Conservation (phyloP, 2,888 invertebrate genomes). For the Liopterus haemorrhoidalis region DNA sequence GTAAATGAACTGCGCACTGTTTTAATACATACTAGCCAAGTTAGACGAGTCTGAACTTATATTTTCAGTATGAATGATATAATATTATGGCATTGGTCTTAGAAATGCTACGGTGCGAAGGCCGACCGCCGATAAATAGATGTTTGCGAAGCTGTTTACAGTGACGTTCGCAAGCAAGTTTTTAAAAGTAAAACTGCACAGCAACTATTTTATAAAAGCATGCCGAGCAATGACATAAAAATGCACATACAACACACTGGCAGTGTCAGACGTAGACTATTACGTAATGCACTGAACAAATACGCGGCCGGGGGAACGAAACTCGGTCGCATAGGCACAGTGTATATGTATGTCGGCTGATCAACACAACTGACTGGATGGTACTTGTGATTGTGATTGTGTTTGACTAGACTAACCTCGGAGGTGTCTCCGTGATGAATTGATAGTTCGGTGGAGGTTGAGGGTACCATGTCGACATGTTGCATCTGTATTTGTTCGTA, state of each 20-base stretch:
- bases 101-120: constrained; percentile 32
- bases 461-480: constrained; percentile 34
- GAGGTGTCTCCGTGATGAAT: constrained; percentile 39
- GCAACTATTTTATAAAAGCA: no score
- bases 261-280: background rate
- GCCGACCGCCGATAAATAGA: constrained; percentile 30
- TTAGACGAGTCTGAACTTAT: constrained; percentile 7
- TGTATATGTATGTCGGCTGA: constrained; percentile 2
- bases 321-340: background rate
- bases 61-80: no score
- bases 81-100: no score
- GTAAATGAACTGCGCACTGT: no score
- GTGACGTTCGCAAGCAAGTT: no score
- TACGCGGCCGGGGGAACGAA: background rate
- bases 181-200: no score
- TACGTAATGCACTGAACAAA: background rate
- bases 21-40: no score
- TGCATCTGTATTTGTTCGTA: constrained; percentile 16
- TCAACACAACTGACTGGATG: constrained; percentile 8
- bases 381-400: constrained; percentile 4
- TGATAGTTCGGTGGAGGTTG: constrained; percentile 34
- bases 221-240: no score
- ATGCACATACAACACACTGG: background rate
- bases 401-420: constrained; percentile 39
- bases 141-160: constrained; percentile 19